These are phyloP conservation scores for Procavia capensis DNA, from an alignment of 2,113 vertebrate genomes.

Conservation along the genomic window DNA sequence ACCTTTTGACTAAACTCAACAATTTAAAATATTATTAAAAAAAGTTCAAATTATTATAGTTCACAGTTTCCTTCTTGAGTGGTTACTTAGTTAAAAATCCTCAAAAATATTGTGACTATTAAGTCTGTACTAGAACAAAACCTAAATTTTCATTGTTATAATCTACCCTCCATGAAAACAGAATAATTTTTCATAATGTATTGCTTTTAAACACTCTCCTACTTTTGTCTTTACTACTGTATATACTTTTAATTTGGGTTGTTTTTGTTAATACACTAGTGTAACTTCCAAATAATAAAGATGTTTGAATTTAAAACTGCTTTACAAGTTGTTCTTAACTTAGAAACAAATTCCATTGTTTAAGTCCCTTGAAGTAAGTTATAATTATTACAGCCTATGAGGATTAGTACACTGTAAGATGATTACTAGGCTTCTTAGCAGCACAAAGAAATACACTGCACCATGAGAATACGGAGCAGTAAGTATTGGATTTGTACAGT, in stretches of 20 bases:
- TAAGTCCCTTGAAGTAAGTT: slow-evolving; percentile 61
- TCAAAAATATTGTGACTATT: not conserved
- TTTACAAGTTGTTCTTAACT: slow-evolving; percentile 36
- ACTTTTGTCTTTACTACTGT: not conserved
- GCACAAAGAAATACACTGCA: not conserved
- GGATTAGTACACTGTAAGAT: slow-evolving; percentile 67
- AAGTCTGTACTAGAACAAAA: not conserved
- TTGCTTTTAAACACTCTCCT: not conserved
- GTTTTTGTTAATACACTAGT: not conserved
- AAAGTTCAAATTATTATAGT: slow-evolving; percentile 33
- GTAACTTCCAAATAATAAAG: slow-evolving; percentile 43
- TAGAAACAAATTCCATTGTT: slow-evolving; percentile 45
- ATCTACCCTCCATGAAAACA: not conserved
- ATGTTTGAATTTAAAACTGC: slow-evolving; percentile 60
- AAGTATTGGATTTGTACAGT: not conserved
- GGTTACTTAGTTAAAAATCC: not conserved
- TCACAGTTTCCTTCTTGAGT: not conserved
- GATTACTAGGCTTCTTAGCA: slow-evolving; percentile 62
- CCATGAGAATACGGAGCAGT: not conserved
- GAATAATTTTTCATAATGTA: not conserved
- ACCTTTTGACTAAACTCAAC: not conserved
- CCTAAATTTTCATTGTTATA: not conserved
- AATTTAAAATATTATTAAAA: not conserved
- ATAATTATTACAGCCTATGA: slow-evolving; percentile 49
- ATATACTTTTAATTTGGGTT: slow-evolving; percentile 8